phyloP scores from a whole-genome alignment of 2,888 invertebrate species.

The Sialis lutaria region DNA sequence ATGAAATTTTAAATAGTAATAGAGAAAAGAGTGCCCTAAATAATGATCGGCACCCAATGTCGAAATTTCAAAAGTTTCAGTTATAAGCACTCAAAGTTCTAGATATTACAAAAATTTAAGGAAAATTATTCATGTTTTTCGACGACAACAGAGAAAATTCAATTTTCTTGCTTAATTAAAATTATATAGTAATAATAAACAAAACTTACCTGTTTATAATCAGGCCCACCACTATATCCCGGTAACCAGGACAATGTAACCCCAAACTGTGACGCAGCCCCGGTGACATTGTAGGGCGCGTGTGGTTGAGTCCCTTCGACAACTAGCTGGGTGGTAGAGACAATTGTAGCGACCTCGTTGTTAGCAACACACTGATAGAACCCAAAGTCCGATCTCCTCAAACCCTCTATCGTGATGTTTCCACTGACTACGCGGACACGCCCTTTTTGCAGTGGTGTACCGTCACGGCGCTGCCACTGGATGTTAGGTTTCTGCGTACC shows the following conservation, averaged over 20 bases:
- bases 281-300: conserved; percentile 90
- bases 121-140: no score
- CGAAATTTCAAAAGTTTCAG: no score
- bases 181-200: no score
- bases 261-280: conserved; percentile 74
- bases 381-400: conserved; percentile 80
- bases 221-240: conserved; percentile 87
- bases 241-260: conserved; percentile 88
- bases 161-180: no score
- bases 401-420: conserved; percentile 78
- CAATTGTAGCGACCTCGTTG: conserved; percentile 91
- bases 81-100: no score
- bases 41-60: no score
- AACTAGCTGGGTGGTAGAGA: conserved; percentile 73
- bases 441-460: conserved; percentile 62
- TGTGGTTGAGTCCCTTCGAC: conserved; percentile 93
- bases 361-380: conserved; percentile 90
- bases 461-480: conserved; percentile 79
- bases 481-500: conserved; percentile 82
- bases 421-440: conserved; percentile 66
- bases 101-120: no score
- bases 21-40: no score
- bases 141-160: no score
- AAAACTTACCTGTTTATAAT: conserved; percentile 56
- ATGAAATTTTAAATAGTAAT: no score